Conservation (phyloP, 2,888 invertebrate species). For the Tenthredo amoena region DNA sequence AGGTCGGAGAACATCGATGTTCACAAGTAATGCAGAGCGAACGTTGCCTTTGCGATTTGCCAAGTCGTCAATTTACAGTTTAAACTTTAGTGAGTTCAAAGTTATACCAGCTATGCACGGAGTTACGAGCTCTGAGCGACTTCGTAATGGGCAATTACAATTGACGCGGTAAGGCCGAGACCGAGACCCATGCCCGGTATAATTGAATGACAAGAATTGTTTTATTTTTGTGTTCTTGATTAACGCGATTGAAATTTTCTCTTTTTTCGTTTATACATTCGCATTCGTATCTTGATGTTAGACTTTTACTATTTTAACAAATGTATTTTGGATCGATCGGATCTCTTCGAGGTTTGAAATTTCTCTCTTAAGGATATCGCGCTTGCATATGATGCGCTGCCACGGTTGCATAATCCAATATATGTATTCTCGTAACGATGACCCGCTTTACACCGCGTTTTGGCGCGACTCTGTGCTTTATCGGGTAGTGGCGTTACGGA, state of each 20-base stretch:
- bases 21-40: neutral
- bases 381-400: constrained; percentile 59
- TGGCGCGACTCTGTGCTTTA: constrained; percentile 36
- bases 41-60: neutral
- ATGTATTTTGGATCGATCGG: too few relatives aligned
- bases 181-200: neutral
- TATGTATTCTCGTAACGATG: neutral
- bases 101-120: constrained; percentile 1
- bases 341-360: neutral
- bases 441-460: constrained; percentile 21
- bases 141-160: constrained; percentile 29
- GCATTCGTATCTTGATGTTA: neutral
- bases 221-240: neutral
- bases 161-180: constrained; percentile 2
- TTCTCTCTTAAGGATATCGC: neutral
- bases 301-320: neutral
- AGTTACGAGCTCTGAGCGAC: constrained; percentile 19
- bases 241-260: neutral
- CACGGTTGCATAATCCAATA: constrained; percentile 56
- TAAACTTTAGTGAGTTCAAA: constrained; percentile 15
- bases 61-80: constrained; percentile 32
- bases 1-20: neutral
- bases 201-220: constrained; percentile 19
- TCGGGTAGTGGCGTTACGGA: constrained; percentile 61
- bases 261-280: neutral